Percentiles rank a stretch among this genome's conserved stretches.
These are phyloP conservation scores for Sipha flava DNA, from an alignment of 1,140 invertebrate species.

Conservation along the genomic window DNA sequence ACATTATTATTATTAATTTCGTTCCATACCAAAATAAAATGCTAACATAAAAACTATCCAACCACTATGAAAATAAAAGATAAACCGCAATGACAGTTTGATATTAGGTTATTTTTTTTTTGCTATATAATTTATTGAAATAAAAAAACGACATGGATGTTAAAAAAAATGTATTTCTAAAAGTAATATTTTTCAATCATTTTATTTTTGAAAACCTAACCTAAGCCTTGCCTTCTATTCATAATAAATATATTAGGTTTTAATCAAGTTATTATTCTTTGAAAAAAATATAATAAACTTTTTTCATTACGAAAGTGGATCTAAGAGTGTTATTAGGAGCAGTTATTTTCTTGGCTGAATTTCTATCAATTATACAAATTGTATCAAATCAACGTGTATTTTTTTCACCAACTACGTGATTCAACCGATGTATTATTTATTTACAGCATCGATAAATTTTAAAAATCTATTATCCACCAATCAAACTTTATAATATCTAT, in stretches of 20 bases:
- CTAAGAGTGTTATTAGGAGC: neutral
- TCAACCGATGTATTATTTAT: neutral
- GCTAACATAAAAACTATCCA: too few species aligned
- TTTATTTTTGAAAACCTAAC: neutral
- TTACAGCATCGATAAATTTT: neutral
- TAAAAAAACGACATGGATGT: neutral
- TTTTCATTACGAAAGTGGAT: neutral
- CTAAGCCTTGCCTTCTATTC: neutral
- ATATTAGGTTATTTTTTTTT: neutral
- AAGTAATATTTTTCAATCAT: too few species aligned
- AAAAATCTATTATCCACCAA: neutral
- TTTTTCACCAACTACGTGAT: neutral
- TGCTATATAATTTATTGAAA: neutral
- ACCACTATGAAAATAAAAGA: too few species aligned
- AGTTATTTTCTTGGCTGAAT: too few species aligned
- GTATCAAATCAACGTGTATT: too few species aligned
- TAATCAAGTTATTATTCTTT: neutral
- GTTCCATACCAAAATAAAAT: too few species aligned
- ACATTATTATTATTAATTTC: too few species aligned
- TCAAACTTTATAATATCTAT: neutral
- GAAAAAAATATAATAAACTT: neutral
- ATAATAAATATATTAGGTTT: neutral
- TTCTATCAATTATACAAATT: too few species aligned
- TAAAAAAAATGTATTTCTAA: neutral
- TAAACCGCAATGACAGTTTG: too few species aligned